phyloP scores from a whole-genome alignment of 2,888 invertebrate genomes.

The Andrena minutula region DNA sequence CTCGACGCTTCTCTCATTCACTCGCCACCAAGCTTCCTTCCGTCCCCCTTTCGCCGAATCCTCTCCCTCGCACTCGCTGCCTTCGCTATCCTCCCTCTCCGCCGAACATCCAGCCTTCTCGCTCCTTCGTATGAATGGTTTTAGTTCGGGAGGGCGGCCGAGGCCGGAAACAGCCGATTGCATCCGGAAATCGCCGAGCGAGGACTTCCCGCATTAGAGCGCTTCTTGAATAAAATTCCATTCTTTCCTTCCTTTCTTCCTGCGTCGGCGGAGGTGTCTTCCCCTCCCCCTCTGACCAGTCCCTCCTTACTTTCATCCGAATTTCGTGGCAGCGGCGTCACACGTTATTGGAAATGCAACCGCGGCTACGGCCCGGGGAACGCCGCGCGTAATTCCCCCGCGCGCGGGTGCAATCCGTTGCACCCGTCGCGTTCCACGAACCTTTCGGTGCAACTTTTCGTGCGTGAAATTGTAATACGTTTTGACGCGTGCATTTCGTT shows the following conservation, averaged over 20 bases:
- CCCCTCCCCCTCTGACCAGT: slow-evolving; percentile 1
- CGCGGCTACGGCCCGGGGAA: slow-evolving; percentile 9
- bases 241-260: slow-evolving; percentile 66
- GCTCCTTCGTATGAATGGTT: slow-evolving; percentile 77
- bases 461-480: slow-evolving; percentile 69
- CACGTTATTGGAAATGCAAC: background rate
- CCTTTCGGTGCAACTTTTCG: slow-evolving; percentile 62
- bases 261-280: slow-evolving; percentile 1
- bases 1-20: slow-evolving; percentile 49
- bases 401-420: slow-evolving; percentile 40
- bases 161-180: slow-evolving; percentile 71
- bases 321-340: slow-evolving; percentile 15
- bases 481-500: slow-evolving; percentile 63
- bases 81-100: slow-evolving; percentile 49
- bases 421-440: slow-evolving; percentile 37
- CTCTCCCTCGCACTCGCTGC: slow-evolving; percentile 37
- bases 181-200: slow-evolving; percentile 70
- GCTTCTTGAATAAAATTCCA: slow-evolving; percentile 79
- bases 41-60: slow-evolving; percentile 19
- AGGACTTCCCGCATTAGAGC: slow-evolving; percentile 76
- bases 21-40: slow-evolving; percentile 50
- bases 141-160: slow-evolving; percentile 64
- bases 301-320: slow-evolving; percentile 16
- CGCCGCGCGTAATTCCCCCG: background rate
- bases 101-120: slow-evolving; percentile 40